These are phyloP conservation scores for Hemiprocne comata DNA, from an alignment of 2,113 vertebrate species.

Conservation along the genomic window DNA sequence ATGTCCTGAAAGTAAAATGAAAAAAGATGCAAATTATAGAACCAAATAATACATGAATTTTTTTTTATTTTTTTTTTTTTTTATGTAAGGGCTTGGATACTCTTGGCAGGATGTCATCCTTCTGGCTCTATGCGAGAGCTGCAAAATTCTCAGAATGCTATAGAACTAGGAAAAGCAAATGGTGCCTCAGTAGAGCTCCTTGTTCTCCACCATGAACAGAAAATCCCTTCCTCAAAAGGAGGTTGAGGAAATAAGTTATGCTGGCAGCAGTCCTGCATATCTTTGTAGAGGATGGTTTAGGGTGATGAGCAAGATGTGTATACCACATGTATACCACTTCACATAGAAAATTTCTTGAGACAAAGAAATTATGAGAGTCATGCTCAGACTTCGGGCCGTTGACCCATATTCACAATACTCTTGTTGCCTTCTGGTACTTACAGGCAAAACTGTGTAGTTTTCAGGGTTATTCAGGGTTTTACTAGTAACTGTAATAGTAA, in stretches of 20 bases:
- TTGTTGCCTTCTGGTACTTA: not conserved
- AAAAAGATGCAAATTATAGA: not conserved
- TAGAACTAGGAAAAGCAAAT: not conserved
- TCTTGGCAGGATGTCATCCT: not conserved
- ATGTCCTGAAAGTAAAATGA: not conserved
- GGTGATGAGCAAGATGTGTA: not conserved
- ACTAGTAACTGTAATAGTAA: not conserved
- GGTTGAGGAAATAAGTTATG: not conserved
- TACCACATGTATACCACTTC: not conserved
- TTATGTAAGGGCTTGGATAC: not conserved
- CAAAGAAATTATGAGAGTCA: not conserved
- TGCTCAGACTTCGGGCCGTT: not conserved
- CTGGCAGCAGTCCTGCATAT: not conserved
- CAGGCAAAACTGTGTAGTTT: not conserved
- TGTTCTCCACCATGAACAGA: not conserved
- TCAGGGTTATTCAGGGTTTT: not conserved
- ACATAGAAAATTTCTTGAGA: not conserved
- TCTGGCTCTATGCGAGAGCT: not conserved
- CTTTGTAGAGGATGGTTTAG: not conserved
- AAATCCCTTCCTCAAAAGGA: not conserved
- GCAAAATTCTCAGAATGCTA: not conserved
- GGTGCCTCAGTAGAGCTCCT: not conserved
- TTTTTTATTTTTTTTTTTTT: too few species aligned
- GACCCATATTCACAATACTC: not conserved
- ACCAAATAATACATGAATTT: not conserved